phyloP scores from a whole-genome alignment of 2,113 vertebrate genomes.

The Alaudala cheleensis region DNA sequence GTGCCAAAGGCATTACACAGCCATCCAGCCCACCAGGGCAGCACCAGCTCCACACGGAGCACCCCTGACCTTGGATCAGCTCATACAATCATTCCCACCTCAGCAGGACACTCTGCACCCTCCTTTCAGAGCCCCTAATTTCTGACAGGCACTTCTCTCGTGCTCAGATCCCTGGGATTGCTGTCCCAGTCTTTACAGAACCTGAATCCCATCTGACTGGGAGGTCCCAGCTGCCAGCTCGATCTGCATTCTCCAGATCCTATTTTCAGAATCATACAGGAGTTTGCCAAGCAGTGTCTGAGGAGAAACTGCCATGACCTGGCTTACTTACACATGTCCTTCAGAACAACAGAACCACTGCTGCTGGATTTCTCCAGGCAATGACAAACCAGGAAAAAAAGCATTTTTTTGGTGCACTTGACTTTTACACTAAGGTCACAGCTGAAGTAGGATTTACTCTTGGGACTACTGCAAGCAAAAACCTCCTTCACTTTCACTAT shows the following conservation, averaged over 20 bases:
- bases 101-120: not conserved
- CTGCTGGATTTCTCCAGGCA: not conserved
- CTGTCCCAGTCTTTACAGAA: not conserved
- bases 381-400: not conserved
- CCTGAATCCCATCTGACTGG: not conserved
- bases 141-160: not conserved
- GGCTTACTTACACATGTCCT: not conserved
- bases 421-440: not conserved
- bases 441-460: not conserved
- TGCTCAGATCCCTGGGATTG: not conserved
- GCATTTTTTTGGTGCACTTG: not conserved
- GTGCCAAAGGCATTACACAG: not conserved
- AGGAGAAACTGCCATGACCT: not conserved
- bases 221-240: not conserved
- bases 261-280: not conserved
- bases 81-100: not conserved
- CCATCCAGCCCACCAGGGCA: not conserved
- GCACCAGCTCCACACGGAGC: not conserved
- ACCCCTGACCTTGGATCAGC: accelerated
- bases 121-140: not conserved
- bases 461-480: not conserved
- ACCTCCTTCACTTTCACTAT: not conserved
- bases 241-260: not conserved
- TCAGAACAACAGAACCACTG: not conserved
- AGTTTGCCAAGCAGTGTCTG: not conserved